Conservation (phyloP, 1,140 invertebrate genomes). For the Dendroctonus ponderosae region DNA sequence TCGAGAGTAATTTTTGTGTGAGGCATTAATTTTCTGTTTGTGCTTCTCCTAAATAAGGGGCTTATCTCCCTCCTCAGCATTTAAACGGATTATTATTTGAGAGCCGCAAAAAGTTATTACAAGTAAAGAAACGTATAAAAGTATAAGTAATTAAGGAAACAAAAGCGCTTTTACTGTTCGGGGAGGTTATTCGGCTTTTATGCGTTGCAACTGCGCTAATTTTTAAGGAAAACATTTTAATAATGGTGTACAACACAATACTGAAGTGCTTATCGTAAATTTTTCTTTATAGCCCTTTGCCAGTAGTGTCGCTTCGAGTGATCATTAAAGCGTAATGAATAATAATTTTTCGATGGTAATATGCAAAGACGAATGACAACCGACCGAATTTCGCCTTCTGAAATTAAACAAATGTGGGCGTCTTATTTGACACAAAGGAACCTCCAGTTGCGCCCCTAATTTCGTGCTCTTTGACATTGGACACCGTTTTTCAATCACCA, state of each 20-base stretch:
- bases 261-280: slow-evolving; percentile 34
- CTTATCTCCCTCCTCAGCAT: slow-evolving; percentile 28
- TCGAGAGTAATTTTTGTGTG: slow-evolving; percentile 26
- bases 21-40: slow-evolving; percentile 32
- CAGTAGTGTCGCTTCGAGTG: slow-evolving; percentile 9
- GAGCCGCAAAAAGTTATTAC: slow-evolving; percentile 39
- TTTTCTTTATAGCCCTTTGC: slow-evolving; percentile 26
- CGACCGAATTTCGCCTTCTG: no score
- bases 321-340: slow-evolving; percentile 25
- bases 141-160: slow-evolving; percentile 45
- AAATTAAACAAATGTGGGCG: no score
- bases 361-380: no score
- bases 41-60: slow-evolving; percentile 24
- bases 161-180: slow-evolving; percentile 37
- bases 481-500: no score
- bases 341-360: slow-evolving; percentile 11
- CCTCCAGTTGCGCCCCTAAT: no score
- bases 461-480: no score
- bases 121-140: slow-evolving; percentile 44
- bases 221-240: slow-evolving; percentile 37
- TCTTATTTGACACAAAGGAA: no score
- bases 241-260: slow-evolving; percentile 36
- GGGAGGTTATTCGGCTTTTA: slow-evolving; percentile 34
- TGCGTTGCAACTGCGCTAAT: slow-evolving; percentile 35
- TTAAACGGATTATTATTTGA: slow-evolving; percentile 43